A percentile compares a stretch with the other conserved stretches of the same genome.
phyloP scores from a whole-genome alignment of 2,797 vertebrate genomes.

The Myoxocephalus aenaeus region DNA sequence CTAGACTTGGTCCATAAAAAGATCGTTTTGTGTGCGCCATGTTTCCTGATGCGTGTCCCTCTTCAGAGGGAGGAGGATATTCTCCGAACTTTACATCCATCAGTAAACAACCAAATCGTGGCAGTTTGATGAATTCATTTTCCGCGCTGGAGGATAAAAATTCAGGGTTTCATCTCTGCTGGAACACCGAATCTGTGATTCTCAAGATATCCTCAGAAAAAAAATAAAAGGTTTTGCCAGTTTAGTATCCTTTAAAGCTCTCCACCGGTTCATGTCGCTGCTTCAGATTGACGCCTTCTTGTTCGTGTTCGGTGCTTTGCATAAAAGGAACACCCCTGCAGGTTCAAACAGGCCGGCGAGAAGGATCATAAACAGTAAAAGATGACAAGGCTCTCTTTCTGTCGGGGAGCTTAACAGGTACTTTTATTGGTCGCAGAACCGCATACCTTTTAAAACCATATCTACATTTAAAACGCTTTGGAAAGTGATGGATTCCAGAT shows the following conservation, averaged over 20 bases:
- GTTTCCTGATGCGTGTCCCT: background rate
- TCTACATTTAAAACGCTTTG: slow-evolving; percentile 55
- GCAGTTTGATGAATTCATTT: slow-evolving; percentile 34
- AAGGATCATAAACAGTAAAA: slow-evolving; percentile 28
- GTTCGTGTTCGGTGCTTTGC: slow-evolving; percentile 42
- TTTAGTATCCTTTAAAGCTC: slow-evolving; percentile 16
- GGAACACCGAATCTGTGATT: background rate
- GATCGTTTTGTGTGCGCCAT: background rate
- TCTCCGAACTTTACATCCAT: slow-evolving; percentile 23
- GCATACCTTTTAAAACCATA: slow-evolving; percentile 62
- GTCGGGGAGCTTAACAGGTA: slow-evolving; percentile 55
- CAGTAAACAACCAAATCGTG: slow-evolving; percentile 24
- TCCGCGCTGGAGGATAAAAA: slow-evolving; percentile 37
- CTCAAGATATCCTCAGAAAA: background rate
- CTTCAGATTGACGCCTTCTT: slow-evolving; percentile 17
- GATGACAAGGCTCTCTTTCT: slow-evolving; percentile 40
- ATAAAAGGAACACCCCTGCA: slow-evolving; percentile 51
- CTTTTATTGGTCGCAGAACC: slow-evolving; percentile 54
- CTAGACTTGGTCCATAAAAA: background rate
- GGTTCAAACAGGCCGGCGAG: slow-evolving; percentile 58
- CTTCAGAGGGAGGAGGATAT: slow-evolving; percentile 15
- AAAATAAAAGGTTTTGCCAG: background rate
- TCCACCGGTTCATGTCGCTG: background rate
- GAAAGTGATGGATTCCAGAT: slow-evolving; percentile 74
- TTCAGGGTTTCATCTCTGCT: slow-evolving; percentile 13